A percentile compares a stretch with the other conserved stretches of the same genome.
Conservation (phyloP, 1,140 invertebrate species). For the Philotrypesis tridentata region DNA sequence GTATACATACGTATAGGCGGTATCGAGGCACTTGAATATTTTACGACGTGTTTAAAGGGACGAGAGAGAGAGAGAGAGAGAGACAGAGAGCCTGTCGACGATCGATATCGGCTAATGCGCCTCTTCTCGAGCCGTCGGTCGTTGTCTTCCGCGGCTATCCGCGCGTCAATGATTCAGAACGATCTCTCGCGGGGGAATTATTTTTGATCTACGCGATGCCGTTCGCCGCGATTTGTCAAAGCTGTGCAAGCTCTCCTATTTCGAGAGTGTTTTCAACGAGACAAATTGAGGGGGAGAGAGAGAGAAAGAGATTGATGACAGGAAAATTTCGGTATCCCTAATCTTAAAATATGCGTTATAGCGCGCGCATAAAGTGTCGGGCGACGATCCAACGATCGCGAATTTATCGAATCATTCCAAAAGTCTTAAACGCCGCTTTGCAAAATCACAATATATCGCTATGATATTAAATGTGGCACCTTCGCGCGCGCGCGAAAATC, state of each 20-base stretch:
- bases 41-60: neutral
- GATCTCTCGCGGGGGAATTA: neutral
- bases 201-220: neutral
- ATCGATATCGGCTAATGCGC: neutral
- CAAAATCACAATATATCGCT: no score
- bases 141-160: neutral
- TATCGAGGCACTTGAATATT: neutral
- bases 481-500: no score
- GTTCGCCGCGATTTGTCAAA: neutral
- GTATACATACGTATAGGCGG: no score
- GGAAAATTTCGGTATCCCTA: slow-evolving; percentile 2
- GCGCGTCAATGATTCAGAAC: neutral
- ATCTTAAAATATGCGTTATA: slow-evolving; percentile 35
- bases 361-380: neutral
- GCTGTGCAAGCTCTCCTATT: neutral
- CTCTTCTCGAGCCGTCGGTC: neutral
- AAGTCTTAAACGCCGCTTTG: no score
- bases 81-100: neutral
- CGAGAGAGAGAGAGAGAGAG: no score
- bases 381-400: neutral
- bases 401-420: neutral
- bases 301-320: slow-evolving; percentile 14
- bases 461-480: no score
- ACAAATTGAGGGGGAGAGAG: neutral
- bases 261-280: slow-evolving; percentile 6